A percentile compares a stretch with the other conserved stretches of the same genome.
Evolutionary conservation across 2,113 vertebrate species (phyloP).

Genomic region (Xiphias gladius): DNA sequence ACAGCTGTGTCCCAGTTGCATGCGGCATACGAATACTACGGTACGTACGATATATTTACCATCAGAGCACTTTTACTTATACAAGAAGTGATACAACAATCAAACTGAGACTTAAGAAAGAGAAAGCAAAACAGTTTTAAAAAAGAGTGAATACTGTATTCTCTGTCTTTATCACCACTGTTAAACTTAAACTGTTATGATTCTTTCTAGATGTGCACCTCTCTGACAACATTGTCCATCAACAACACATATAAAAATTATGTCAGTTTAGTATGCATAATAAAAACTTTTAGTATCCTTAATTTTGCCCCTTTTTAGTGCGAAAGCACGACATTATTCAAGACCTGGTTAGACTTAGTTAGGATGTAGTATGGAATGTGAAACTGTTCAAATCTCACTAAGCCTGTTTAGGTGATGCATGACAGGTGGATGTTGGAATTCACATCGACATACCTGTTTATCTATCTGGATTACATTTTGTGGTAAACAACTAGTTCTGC

Average conservation of each 20-base stretch:
- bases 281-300: neutral
- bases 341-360: neutral
- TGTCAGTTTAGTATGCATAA: neutral
- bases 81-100: neutral
- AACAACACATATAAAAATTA: neutral
- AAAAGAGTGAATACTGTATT: neutral
- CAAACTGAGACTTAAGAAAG: neutral
- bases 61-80: neutral
- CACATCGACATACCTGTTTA: neutral
- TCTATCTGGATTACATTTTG: neutral
- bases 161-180: neutral
- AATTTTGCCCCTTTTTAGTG: neutral
- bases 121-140: neutral
- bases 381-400: neutral
- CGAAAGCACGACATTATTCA: too few relatives aligned
- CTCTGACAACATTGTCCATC: neutral
- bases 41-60: neutral
- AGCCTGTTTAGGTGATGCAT: conserved; percentile 24
- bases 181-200: neutral
- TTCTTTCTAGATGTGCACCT: neutral
- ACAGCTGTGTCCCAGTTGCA: neutral
- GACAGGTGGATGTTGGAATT: neutral
- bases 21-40: neutral
- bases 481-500: too few relatives aligned
- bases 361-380: neutral